phyloP scores from a whole-genome alignment of 2,888 invertebrate species.

The Mythimna lalbum region DNA sequence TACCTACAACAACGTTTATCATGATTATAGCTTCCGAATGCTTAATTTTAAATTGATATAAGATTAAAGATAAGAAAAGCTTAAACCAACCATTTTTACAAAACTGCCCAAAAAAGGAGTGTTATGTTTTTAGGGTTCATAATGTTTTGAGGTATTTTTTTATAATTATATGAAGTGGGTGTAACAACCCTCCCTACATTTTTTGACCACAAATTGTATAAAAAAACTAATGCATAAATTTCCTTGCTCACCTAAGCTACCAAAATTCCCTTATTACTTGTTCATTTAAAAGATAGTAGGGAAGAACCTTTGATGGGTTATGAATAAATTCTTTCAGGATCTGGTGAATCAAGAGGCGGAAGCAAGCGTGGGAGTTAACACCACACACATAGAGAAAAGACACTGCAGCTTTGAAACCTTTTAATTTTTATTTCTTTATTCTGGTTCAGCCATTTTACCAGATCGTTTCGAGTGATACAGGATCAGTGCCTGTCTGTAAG shows the following conservation, averaged over 20 bases:
- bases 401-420: constrained; percentile 3
- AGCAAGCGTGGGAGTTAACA: neutral
- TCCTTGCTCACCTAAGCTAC: constrained; percentile 2
- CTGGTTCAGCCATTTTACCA: neutral
- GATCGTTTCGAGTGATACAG: neutral
- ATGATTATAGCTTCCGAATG: constrained; percentile 42
- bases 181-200: constrained; percentile 4
- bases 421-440: neutral
- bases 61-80: constrained; percentile 28
- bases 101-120: too few relatives aligned
- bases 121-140: too few relatives aligned
- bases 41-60: constrained; percentile 32
- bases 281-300: neutral
- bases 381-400: neutral
- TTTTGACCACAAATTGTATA: constrained; percentile 7
- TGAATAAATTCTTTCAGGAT: neutral
- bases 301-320: neutral
- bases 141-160: constrained; percentile 36
- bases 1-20: constrained; percentile 41
- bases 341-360: neutral
- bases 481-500: neutral
- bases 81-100: constrained; percentile 30
- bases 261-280: neutral
- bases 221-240: constrained; percentile 5
- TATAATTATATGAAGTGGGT: neutral